A percentile compares a stretch with the other conserved stretches of the same genome.
Conservation (phyloP, 1,140 invertebrate species). For the Ceratitis capitata region DNA sequence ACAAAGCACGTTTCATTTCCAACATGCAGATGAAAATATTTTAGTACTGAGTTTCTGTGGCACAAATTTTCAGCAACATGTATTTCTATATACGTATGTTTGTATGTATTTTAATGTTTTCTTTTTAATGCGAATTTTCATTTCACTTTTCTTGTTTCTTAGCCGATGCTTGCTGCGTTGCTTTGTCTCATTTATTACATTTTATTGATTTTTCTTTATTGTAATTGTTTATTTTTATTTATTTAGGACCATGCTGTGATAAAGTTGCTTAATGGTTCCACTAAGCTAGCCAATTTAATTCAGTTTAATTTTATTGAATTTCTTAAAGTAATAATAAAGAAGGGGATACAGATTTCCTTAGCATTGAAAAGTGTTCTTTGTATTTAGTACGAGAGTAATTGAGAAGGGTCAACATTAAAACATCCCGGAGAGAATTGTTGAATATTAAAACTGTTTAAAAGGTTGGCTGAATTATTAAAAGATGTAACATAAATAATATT, state of each 20-base stretch:
- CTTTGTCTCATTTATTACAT: background rate
- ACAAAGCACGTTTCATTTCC: background rate
- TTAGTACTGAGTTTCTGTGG: too few species aligned
- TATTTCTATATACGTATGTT: too few species aligned
- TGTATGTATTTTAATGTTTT: too few species aligned
- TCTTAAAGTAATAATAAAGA: background rate
- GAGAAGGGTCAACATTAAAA: background rate
- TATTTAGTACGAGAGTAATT: background rate
- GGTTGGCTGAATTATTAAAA: too few species aligned
- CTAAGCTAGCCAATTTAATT: background rate
- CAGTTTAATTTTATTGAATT: constrained; percentile 11
- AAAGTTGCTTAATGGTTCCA: background rate
- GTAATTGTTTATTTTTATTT: constrained; percentile 17
- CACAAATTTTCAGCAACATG: too few species aligned
- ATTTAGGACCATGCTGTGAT: background rate
- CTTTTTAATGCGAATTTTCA: background rate
- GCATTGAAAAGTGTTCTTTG: background rate
- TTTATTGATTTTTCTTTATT: background rate
- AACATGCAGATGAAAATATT: background rate
- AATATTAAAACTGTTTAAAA: too few species aligned
- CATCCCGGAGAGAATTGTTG: too few species aligned
- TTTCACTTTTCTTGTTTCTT: background rate
- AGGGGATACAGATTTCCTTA: background rate
- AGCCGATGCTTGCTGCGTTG: background rate
- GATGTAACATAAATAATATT: too few species aligned